Conservation (phyloP, 2,888 invertebrate genomes). For the Heterodera filipjevi region DNA sequence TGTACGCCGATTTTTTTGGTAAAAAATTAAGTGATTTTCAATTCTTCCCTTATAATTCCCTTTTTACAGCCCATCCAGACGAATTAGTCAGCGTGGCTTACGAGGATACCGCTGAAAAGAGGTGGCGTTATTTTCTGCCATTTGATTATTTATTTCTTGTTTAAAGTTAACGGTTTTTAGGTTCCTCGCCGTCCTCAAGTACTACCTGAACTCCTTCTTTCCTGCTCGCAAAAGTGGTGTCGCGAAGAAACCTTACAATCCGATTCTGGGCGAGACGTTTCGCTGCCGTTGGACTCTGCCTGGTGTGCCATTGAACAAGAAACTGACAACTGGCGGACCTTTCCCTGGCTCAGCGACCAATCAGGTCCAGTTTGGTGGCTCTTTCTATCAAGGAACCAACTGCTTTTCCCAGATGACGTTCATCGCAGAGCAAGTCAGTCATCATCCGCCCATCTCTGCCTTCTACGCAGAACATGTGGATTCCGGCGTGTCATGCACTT, state of each 20-base stretch:
- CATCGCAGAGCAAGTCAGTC: slow-evolving; percentile 85
- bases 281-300: slow-evolving; percentile 67
- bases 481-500: slow-evolving; percentile 87
- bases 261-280: slow-evolving; percentile 94
- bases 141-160: neutral
- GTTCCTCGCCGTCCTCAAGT: slow-evolving; percentile 73
- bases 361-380: slow-evolving; percentile 69
- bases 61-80: slow-evolving; percentile 83
- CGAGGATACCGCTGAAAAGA: slow-evolving; percentile 52
- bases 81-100: slow-evolving; percentile 80
- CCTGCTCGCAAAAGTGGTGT: slow-evolving; percentile 94
- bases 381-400: neutral
- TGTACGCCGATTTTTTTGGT: slow-evolving; percentile 97
- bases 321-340: slow-evolving; percentile 69
- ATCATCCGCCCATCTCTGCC: slow-evolving; percentile 97
- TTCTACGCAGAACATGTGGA: slow-evolving; percentile 96
- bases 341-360: slow-evolving; percentile 85
- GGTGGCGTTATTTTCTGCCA: no score
- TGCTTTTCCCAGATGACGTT: slow-evolving; percentile 75
- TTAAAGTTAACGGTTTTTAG: slow-evolving; percentile 68
- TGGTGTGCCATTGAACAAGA: slow-evolving; percentile 39
- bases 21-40: neutral
- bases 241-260: slow-evolving; percentile 98
- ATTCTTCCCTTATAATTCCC: slow-evolving; percentile 10
- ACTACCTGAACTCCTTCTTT: slow-evolving; percentile 98